These are phyloP conservation scores for Ryuthela nishihirai DNA, from an alignment of 2,888 invertebrate genomes.

Conservation along the genomic window DNA sequence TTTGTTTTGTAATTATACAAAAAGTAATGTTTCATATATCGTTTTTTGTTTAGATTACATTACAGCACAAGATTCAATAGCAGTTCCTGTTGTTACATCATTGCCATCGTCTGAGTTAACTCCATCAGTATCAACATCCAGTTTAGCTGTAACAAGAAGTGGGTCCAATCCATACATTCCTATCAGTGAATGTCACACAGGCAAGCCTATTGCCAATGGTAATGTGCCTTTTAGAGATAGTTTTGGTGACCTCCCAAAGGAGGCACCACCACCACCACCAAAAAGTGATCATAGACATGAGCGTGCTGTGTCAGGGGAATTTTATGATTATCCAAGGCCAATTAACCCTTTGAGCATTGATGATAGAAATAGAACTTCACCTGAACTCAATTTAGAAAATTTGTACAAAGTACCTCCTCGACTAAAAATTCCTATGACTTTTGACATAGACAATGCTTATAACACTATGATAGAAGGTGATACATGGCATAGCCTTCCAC, in stretches of 20 bases:
- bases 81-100: background rate
- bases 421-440: slow-evolving; percentile 12
- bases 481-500: slow-evolving; percentile 27
- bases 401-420: slow-evolving; percentile 17
- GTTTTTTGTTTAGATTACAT: slow-evolving; percentile 30
- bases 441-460: background rate
- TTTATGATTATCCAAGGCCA: slow-evolving; percentile 41
- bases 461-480: background rate
- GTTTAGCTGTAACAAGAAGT: slow-evolving; percentile 10
- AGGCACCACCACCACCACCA: slow-evolving; percentile 38
- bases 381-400: slow-evolving; percentile 5
- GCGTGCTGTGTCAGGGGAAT: slow-evolving; percentile 27
- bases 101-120: background rate
- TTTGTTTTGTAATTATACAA: too few relatives aligned
- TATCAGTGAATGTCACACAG: slow-evolving; percentile 87
- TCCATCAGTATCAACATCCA: slow-evolving; percentile 7
- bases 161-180: slow-evolving; percentile 64
- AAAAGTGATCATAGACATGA: slow-evolving; percentile 7
- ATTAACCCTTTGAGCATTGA: slow-evolving; percentile 24
- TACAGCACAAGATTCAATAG: slow-evolving; percentile 15
- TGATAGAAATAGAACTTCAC: background rate
- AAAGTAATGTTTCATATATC: too few relatives aligned
- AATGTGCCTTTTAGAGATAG: slow-evolving; percentile 7
- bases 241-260: slow-evolving; percentile 12
- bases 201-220: slow-evolving; percentile 50